Percentiles rank a stretch among this genome's conserved stretches.
Conservation (phyloP, 2,888 invertebrate species). For the Acanthosepion lycidas region DNA sequence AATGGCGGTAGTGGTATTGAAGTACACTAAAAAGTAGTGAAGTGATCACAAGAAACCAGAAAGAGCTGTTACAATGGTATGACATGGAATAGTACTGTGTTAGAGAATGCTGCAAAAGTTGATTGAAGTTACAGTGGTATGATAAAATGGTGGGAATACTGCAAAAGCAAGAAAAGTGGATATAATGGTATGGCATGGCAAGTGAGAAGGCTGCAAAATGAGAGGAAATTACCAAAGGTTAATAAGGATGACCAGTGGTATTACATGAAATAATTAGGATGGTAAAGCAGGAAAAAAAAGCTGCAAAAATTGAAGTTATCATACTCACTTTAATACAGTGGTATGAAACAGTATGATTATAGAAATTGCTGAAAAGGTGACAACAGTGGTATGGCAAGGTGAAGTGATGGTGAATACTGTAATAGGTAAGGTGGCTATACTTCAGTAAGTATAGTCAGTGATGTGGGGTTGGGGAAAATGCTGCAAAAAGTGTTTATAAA, state of each 20-base stretch:
- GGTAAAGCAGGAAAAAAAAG: background rate
- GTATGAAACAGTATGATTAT: background rate
- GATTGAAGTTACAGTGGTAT: slow-evolving; percentile 14
- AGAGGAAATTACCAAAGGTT: background rate
- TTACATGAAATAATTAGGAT: background rate
- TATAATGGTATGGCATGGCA: background rate
- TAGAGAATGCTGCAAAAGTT: background rate
- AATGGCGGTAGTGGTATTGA: background rate
- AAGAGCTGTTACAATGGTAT: background rate
- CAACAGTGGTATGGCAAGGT: background rate
- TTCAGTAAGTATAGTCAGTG: background rate
- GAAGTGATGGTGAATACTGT: background rate
- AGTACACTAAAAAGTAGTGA: background rate
- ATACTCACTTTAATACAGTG: background rate
- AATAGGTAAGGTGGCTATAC: background rate
- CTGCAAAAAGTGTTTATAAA: background rate
- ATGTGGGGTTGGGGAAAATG: background rate
- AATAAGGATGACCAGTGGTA: background rate
- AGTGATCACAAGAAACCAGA: background rate
- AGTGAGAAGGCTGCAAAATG: background rate
- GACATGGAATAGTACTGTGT: background rate
- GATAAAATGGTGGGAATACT: background rate
- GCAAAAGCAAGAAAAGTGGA: background rate
- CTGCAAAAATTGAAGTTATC: background rate
- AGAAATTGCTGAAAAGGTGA: background rate